These are phyloP conservation scores for Pachypeltis micranthus DNA, from an alignment of 1,140 invertebrate species.

Conservation along the genomic window DNA sequence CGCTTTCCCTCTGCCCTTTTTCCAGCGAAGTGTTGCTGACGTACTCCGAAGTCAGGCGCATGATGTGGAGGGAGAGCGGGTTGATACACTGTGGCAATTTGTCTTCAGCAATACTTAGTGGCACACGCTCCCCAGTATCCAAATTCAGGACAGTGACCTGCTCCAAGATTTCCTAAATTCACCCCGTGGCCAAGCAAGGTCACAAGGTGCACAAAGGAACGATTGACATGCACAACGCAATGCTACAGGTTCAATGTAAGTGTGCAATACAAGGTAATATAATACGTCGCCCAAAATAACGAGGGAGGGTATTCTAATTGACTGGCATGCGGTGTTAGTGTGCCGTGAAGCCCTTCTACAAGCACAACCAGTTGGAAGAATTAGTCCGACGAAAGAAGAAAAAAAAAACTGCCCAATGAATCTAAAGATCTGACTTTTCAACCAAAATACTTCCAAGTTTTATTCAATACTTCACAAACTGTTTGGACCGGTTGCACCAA, in stretches of 20 bases:
- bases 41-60: constrained; percentile 82
- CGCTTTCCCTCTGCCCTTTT: constrained; percentile 58
- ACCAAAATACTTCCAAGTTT: too few species aligned
- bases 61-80: constrained; percentile 80
- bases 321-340: too few species aligned
- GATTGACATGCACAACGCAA: neutral
- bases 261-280: too few species aligned
- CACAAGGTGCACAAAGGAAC: constrained; percentile 1
- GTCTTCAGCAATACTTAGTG: constrained; percentile 78
- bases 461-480: too few species aligned
- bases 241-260: neutral
- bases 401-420: too few species aligned
- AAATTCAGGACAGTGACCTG: constrained; percentile 86
- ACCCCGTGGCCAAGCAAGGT: constrained; percentile 2
- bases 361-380: too few species aligned
- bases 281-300: too few species aligned
- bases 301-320: too few species aligned
- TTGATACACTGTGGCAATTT: constrained; percentile 82
- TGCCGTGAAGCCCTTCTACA: too few species aligned
- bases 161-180: constrained; percentile 67
- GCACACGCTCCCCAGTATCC: constrained; percentile 82
- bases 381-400: too few species aligned
- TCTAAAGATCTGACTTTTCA: too few species aligned
- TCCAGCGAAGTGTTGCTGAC: constrained; percentile 61
- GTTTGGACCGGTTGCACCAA: too few species aligned